Percentiles rank a stretch among this genome's conserved stretches.
Evolutionary conservation across 2,888 invertebrate genomes (phyloP).

Genomic region (Syritta pipiens): DNA sequence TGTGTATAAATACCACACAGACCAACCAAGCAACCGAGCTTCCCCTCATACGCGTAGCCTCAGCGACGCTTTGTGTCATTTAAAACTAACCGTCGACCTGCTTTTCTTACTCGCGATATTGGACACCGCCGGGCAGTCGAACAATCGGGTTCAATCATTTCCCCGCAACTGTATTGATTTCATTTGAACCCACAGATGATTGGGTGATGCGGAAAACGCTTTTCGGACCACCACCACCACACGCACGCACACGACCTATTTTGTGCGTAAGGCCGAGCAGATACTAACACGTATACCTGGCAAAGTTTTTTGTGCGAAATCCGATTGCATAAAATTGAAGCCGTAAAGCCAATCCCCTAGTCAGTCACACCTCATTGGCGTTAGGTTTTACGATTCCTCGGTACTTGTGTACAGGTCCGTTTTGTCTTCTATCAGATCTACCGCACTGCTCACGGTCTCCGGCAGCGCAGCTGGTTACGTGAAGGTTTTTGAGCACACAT

Average conservation of each 20-base stretch:
- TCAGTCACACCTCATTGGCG: slow-evolving; percentile 58
- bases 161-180: slow-evolving; percentile 28
- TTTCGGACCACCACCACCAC: background rate
- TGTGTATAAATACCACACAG: slow-evolving; percentile 2
- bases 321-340: slow-evolving; percentile 50
- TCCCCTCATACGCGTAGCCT: background rate
- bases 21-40: background rate
- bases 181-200: slow-evolving; percentile 25
- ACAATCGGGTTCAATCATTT: slow-evolving; percentile 29
- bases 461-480: background rate
- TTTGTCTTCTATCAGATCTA: too few species aligned
- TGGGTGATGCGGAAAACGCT: slow-evolving; percentile 24
- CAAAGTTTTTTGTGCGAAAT: slow-evolving; percentile 33
- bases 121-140: slow-evolving; percentile 47
- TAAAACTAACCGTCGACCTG: slow-evolving; percentile 64
- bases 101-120: slow-evolving; percentile 59
- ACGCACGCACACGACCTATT: too few species aligned
- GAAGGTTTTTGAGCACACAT: slow-evolving; percentile 51
- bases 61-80: slow-evolving; percentile 27
- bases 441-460: too few species aligned
- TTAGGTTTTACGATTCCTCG: slow-evolving; percentile 39
- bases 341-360: slow-evolving; percentile 32
- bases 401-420: too few species aligned
- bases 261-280: too few species aligned
- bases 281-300: too few species aligned